Conservation (phyloP, 2,888 invertebrate genomes). For the Stenichneumon culpator region DNA sequence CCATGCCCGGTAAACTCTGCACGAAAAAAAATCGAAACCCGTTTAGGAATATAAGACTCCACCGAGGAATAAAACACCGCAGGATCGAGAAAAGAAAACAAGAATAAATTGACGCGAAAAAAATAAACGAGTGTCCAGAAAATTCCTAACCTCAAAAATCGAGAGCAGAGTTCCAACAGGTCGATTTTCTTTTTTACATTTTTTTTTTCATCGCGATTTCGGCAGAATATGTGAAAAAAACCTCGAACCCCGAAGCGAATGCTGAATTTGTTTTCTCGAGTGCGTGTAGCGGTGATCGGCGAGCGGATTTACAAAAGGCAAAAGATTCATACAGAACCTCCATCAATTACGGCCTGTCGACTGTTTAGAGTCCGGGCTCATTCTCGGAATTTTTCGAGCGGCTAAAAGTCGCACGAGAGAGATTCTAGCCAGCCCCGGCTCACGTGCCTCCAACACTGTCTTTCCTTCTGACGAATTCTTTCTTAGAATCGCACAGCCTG, state of each 20-base stretch:
- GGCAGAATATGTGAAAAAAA: background rate
- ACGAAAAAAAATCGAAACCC: constrained; percentile 25
- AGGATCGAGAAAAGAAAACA: background rate
- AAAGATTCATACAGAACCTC: constrained; percentile 23
- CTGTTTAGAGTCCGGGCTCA: constrained; percentile 27
- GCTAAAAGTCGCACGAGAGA: constrained; percentile 32
- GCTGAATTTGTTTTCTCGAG: background rate
- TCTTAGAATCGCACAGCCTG: constrained; percentile 52
- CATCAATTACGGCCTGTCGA: constrained; percentile 41
- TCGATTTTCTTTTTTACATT: background rate
- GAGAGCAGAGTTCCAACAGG: background rate
- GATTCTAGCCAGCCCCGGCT: constrained; percentile 28
- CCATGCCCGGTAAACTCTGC: constrained; percentile 1
- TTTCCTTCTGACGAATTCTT: constrained; percentile 57
- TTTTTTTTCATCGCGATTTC: background rate
- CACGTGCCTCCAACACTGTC: constrained; percentile 43
- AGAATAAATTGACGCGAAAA: background rate
- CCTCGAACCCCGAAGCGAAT: background rate
- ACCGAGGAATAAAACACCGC: background rate
- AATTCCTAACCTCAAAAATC: background rate
- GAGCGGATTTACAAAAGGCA: constrained; percentile 2
- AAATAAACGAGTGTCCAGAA: background rate
- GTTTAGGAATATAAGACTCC: constrained; percentile 33
- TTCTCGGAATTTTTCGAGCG: constrained; percentile 50
- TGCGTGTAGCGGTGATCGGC: background rate